These are phyloP conservation scores for Temnopleurus reevesii DNA, from an alignment of 53 echinoderm and acorn worm species.

Conservation along the genomic window DNA sequence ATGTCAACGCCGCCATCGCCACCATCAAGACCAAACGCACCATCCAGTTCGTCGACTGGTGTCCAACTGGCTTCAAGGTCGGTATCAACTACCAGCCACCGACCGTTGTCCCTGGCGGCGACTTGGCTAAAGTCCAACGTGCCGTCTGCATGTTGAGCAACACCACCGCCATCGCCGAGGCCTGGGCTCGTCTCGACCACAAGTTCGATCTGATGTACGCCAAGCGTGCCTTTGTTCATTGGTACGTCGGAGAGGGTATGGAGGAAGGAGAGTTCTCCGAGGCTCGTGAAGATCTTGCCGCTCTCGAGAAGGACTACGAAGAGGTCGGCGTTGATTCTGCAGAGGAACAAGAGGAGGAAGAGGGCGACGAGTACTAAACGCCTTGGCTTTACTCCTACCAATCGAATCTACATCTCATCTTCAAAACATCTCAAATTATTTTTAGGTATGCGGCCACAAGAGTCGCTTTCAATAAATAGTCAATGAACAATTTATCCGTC, in stretches of 20 bases:
- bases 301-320: slow-evolving; percentile 87
- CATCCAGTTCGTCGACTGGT: slow-evolving; percentile 87
- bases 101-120: slow-evolving; percentile 38
- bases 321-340: too few relatives aligned
- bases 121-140: too few relatives aligned
- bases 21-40: slow-evolving; percentile 84
- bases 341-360: too few relatives aligned
- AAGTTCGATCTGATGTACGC: slow-evolving; percentile 97
- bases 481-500: too few relatives aligned
- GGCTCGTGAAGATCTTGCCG: slow-evolving; percentile 83
- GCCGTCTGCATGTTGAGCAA: slow-evolving; percentile 98
- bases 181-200: slow-evolving; percentile 96
- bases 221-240: slow-evolving; percentile 95
- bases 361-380: too few relatives aligned
- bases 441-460: too few relatives aligned
- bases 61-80: slow-evolving; percentile 85
- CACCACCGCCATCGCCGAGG: slow-evolving; percentile 95
- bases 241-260: slow-evolving; percentile 98
- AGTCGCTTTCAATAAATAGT: too few relatives aligned
- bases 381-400: too few relatives aligned
- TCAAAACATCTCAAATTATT: too few relatives aligned
- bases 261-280: slow-evolving; percentile 95
- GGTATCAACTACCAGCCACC: slow-evolving; percentile 87
- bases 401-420: too few relatives aligned
- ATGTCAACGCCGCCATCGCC: slow-evolving; percentile 83